Evolutionary conservation across 2,888 invertebrate genomes (phyloP).

Genomic region (Caenorhabditis parvicauda): DNA sequence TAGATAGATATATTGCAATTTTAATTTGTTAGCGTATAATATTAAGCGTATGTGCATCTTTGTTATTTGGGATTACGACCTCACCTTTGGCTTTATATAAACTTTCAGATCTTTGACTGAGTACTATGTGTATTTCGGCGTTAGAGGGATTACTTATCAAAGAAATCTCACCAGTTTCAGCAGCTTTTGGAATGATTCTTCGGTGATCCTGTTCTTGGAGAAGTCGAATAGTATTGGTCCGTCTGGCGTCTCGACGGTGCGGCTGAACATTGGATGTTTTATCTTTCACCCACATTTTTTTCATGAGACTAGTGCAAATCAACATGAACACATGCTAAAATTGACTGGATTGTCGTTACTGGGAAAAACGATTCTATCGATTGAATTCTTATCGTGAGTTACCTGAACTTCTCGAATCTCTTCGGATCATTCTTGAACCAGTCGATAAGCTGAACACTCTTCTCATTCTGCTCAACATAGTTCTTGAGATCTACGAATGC

Average conservation of each 20-base stretch:
- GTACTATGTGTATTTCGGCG: too few species aligned
- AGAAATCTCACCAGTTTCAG: conserved; percentile 75
- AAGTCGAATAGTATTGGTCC: conserved; percentile 90
- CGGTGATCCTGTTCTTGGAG: conserved; percentile 89
- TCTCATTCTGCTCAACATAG: conserved; percentile 74
- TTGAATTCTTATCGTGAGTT: conserved; percentile 43
- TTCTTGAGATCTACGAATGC: conserved; percentile 77
- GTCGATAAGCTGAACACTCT: conserved; percentile 75
- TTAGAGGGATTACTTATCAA: too few species aligned
- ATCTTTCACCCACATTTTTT: too few species aligned
- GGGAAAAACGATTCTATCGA: background rate
- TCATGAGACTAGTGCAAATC: background rate
- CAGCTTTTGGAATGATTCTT: conserved; percentile 75
- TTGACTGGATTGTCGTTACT: background rate
- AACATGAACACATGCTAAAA: background rate
- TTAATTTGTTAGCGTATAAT: too few species aligned
- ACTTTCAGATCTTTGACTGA: too few species aligned
- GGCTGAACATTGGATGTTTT: conserved; percentile 67
- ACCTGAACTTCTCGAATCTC: conserved; percentile 88
- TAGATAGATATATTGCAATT: too few species aligned
- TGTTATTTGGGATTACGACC: too few species aligned
- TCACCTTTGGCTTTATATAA: too few species aligned
- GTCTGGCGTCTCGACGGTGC: conserved; percentile 78
- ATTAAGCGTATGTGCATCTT: too few species aligned
- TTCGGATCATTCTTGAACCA: conserved; percentile 79